These are phyloP conservation scores for Diabrotica balteata DNA, from an alignment of 2,888 invertebrate genomes.

Conservation along the genomic window DNA sequence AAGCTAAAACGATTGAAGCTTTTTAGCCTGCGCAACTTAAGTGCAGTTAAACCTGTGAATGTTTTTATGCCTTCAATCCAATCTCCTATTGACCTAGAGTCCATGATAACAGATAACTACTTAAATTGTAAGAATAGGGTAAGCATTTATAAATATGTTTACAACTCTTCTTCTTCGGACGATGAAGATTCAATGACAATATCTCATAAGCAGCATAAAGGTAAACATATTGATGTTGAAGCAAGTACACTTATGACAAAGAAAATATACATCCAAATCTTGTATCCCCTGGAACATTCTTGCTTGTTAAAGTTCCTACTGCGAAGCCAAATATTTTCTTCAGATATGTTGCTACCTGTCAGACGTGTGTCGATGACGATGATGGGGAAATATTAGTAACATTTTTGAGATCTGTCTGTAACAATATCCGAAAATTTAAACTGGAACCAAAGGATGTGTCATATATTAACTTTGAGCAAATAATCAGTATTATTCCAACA, in stretches of 20 bases:
- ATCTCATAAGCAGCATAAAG: slow-evolving; percentile 7
- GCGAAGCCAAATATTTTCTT: slow-evolving; percentile 3
- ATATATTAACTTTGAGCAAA: slow-evolving; percentile 13
- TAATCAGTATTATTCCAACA: slow-evolving; percentile 8
- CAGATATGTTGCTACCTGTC: slow-evolving; percentile 12
- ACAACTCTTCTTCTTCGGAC: slow-evolving; percentile 8
- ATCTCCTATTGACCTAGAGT: background rate
- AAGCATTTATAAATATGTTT: slow-evolving; percentile 15
- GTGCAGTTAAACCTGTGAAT: background rate
- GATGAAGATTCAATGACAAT: slow-evolving; percentile 15
- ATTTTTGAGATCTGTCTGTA: slow-evolving; percentile 7
- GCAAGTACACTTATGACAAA: slow-evolving; percentile 15
- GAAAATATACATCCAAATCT: slow-evolving; percentile 24
- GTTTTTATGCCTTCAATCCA: background rate
- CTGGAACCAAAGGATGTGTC: slow-evolving; percentile 13
- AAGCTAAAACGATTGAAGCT: background rate
- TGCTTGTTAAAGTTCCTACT: slow-evolving; percentile 6
- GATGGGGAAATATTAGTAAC: slow-evolving; percentile 14
- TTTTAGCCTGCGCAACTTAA: background rate
- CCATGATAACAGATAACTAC: background rate
- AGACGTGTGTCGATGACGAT: slow-evolving; percentile 11
- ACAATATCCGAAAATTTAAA: background rate
- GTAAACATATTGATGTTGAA: slow-evolving; percentile 4
- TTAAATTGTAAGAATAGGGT: background rate
- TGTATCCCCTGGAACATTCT: slow-evolving; percentile 14